Conservation (phyloP, 2,113 vertebrate species). For the Microcebus griseorufus region DNA sequence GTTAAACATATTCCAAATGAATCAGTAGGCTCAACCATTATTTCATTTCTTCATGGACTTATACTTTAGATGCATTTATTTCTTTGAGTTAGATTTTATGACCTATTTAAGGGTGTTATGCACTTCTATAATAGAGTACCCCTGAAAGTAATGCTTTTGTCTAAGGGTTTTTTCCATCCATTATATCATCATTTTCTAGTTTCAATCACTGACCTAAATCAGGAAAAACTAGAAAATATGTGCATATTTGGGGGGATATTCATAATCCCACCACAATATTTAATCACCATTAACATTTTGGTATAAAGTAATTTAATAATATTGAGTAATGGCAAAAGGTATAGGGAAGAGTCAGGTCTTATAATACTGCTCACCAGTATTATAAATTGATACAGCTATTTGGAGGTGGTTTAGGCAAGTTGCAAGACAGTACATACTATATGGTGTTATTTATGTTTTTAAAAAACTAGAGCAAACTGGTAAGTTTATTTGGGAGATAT, state of each 20-base stretch:
- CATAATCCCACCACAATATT: background rate
- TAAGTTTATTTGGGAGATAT: background rate
- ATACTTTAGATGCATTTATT: background rate
- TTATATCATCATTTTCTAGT: slow-evolving; percentile 22
- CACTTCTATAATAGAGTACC: background rate
- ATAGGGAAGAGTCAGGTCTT: background rate
- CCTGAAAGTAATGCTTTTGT: slow-evolving; percentile 42
- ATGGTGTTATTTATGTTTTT: background rate
- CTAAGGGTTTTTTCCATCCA: background rate
- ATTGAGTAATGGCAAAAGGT: background rate
- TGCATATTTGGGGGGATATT: slow-evolving; percentile 5
- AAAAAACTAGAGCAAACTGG: background rate
- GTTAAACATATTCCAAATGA: slow-evolving; percentile 33
- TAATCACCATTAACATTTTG: slow-evolving; percentile 41
- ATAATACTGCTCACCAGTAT: background rate
- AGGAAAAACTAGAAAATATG: slow-evolving; percentile 41
- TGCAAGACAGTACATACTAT: background rate
- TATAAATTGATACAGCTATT: background rate
- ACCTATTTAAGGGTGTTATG: background rate
- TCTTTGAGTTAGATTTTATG: slow-evolving; percentile 47
- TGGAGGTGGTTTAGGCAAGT: background rate
- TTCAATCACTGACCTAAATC: slow-evolving; percentile 18
- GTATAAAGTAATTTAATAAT: background rate
- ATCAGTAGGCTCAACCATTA: background rate
- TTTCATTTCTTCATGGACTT: background rate